A percentile compares a stretch with the other conserved stretches of the same genome.
Conservation (phyloP, 2,888 invertebrate genomes). For the Thelaira solivaga region DNA sequence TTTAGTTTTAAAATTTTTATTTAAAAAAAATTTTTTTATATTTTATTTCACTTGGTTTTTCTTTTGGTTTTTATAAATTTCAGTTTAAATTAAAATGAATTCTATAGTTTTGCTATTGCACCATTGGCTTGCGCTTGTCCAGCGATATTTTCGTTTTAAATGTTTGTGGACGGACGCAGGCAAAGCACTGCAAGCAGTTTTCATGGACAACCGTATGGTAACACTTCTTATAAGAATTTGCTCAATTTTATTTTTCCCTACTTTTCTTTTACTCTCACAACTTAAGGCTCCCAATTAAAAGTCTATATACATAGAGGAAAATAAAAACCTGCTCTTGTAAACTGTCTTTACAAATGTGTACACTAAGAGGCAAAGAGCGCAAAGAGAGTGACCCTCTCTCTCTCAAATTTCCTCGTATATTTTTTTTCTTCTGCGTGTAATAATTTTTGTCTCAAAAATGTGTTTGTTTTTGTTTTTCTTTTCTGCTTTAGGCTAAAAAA, state of each 20-base stretch:
- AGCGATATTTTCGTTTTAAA: slow-evolving; percentile 38
- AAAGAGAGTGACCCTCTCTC: slow-evolving; percentile 10
- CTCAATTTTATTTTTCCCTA: not conserved
- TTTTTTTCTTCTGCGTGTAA: not conserved
- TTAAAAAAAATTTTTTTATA: not conserved
- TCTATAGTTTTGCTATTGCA: not conserved
- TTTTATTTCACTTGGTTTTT: not conserved
- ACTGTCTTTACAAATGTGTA: not conserved
- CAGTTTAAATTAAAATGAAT: slow-evolving; percentile 3
- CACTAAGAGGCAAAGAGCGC: too few relatives aligned
- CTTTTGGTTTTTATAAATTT: not conserved
- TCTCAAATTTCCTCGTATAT: slow-evolving; percentile 13
- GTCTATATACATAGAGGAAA: slow-evolving; percentile 10
- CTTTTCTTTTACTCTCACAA: not conserved
- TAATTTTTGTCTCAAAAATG: not conserved
- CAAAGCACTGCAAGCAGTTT: slow-evolving; percentile 57
- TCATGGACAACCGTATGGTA: slow-evolving; percentile 44
- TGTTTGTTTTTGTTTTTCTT: not conserved
- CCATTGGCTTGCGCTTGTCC: not conserved
- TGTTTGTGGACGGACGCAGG: slow-evolving; percentile 60
- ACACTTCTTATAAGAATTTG: slow-evolving; percentile 23
- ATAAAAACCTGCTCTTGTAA: not conserved
- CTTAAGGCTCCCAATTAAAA: not conserved
- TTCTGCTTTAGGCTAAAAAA: slow-evolving; percentile 6
- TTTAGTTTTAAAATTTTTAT: slow-evolving; percentile 7